phyloP scores from a whole-genome alignment of 1,140 invertebrate genomes.

The Gryon sp. region DNA sequence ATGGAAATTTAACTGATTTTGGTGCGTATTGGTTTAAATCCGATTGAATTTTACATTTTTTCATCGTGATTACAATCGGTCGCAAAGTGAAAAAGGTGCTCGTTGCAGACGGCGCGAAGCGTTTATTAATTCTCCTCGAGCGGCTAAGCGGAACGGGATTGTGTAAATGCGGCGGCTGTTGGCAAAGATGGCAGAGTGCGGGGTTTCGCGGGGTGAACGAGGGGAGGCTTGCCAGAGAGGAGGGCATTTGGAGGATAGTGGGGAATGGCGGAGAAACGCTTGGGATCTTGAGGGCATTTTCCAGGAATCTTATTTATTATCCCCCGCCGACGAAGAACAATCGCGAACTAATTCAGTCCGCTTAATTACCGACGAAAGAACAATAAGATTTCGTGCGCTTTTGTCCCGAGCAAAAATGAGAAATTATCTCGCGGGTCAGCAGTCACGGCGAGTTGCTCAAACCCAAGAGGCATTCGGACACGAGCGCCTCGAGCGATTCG shows the following conservation, averaged over 20 bases:
- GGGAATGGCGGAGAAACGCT: too few species aligned
- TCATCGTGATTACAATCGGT: slow-evolving; percentile 52
- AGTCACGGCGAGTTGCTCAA: slow-evolving; percentile 39
- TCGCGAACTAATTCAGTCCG: slow-evolving; percentile 76
- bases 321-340: slow-evolving; percentile 71
- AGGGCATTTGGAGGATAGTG: too few species aligned
- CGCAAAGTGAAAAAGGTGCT: slow-evolving; percentile 63
- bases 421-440: slow-evolving; percentile 75
- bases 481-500: slow-evolving; percentile 41
- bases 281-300: slow-evolving; percentile 68
- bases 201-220: background rate
- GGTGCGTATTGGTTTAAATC: too few species aligned
- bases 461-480: slow-evolving; percentile 39
- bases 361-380: slow-evolving; percentile 79
- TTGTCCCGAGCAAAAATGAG: slow-evolving; percentile 78
- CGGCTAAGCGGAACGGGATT: slow-evolving; percentile 70
- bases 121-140: slow-evolving; percentile 69
- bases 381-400: slow-evolving; percentile 78
- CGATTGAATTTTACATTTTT: slow-evolving; percentile 26
- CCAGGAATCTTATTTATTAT: slow-evolving; percentile 79
- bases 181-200: slow-evolving; percentile 50
- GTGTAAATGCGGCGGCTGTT: slow-evolving; percentile 64
- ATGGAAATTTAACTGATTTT: too few species aligned
- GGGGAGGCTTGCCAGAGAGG: too few species aligned
- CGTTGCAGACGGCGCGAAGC: slow-evolving; percentile 62